Base-by-base conservation (phyloP, 92 coral and sea anemone genomes). In the Chrysogorgia sp. region DNA sequence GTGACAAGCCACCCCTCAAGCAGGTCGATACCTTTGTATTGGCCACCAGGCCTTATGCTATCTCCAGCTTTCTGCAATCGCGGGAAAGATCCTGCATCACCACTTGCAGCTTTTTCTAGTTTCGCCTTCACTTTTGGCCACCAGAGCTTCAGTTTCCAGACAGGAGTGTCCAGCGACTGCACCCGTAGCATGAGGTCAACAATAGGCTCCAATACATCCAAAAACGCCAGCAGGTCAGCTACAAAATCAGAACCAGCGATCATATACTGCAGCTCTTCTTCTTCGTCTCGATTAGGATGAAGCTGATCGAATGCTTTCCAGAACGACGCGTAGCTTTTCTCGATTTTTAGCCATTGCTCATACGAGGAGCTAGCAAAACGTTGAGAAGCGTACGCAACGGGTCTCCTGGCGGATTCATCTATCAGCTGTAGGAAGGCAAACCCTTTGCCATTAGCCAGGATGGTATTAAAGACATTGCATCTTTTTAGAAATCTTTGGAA, bases 61-160 rank as follows among this genome's bases (percentile, higher is more conserved):
- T 64, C 50, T 45, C 31, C 19, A 33, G 29, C 75, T 63, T 63
- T 31, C 30, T 63, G 43, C 43, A 78, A 25, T 67, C 77, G 53
- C 40, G 67, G 77, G 75, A 40, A 77, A 10, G 57, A 9, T 17
- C 43, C 45, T 13, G 40, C 22, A 63, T 77, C 74, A 10, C 74
- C 77, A 22, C 64, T 24, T 14, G 57, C 66, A 67, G 77, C 84
- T 45, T 67, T 72, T 30, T 32, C 2, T 25, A 66, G 32, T 67
- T 80, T 47, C 21, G 64, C 56, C 43, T 48, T 80, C 12, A 80
- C 84, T 62, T 47, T 80, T 41, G 67, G 84, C 84, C 72, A 66
- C 77, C 63, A 79, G 26, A 79, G 52, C 48, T 64, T 79, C 35
- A 79, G 34, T 67, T 66, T 65, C 83, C 72, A 79, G 13, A 79